phyloP scores from a whole-genome alignment of 2,113 vertebrate species.

The Gambusia affinis region DNA sequence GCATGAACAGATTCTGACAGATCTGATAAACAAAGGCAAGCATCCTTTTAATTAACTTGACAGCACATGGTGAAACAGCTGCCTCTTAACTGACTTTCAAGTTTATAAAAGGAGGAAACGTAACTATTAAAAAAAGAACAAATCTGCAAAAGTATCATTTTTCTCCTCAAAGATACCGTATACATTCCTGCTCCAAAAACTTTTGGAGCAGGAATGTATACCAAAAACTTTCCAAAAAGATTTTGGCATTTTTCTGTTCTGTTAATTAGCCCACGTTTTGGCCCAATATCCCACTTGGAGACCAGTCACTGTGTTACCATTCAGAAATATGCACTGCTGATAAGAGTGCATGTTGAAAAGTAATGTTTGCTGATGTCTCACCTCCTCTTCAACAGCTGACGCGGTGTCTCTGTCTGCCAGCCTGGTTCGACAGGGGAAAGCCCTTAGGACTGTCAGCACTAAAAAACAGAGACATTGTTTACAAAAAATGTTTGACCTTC shows the following conservation, averaged over 20 bases:
- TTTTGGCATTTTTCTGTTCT: too few species aligned
- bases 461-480: slow-evolving; percentile 25
- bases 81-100: not conserved
- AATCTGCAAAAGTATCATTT: too few species aligned
- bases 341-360: not conserved
- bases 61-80: not conserved
- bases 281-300: too few species aligned
- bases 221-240: too few species aligned
- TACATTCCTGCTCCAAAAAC: too few species aligned
- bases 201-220: too few species aligned
- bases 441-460: slow-evolving; percentile 92
- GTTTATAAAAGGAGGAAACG: too few species aligned
- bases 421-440: slow-evolving; percentile 92
- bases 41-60: not conserved
- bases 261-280: too few species aligned
- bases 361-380: slow-evolving; percentile 47
- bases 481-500: rapidly evolving
- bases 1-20: slow-evolving; percentile 93
- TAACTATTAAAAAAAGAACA: too few species aligned
- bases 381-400: slow-evolving; percentile 89
- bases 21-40: slow-evolving; percentile 77
- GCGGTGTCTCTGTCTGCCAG: slow-evolving; percentile 86
- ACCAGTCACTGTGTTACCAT: too few species aligned
- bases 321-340: too few species aligned
- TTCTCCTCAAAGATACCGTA: too few species aligned